These are phyloP conservation scores for Liposcelis brunnea DNA, from an alignment of 2,888 invertebrate genomes.

Conservation along the genomic window DNA sequence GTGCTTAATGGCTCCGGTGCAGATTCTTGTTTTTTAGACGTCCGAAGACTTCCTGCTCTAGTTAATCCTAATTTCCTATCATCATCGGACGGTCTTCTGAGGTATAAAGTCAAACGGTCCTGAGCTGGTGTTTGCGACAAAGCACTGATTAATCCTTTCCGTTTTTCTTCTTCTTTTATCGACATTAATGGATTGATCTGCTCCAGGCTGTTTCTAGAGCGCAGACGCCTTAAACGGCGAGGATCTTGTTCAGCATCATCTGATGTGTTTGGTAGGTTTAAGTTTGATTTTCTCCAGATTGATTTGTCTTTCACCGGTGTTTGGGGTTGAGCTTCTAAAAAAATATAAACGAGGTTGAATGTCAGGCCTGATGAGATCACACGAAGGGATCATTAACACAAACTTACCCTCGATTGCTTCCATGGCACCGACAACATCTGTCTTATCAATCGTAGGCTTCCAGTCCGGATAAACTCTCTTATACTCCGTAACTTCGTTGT, in stretches of 20 bases:
- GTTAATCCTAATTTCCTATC: not conserved
- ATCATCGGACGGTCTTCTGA: conserved; percentile 30
- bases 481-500: conserved; percentile 25
- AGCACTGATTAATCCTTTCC: conserved; percentile 38
- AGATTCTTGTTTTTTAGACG: not conserved
- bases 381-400: too few species aligned
- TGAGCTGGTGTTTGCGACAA: conserved; percentile 31
- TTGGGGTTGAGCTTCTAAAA: conserved; percentile 48
- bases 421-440: conserved; percentile 67
- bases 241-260: conserved; percentile 50
- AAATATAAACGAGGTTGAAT: too few species aligned
- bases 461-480: conserved; percentile 56
- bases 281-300: conserved; percentile 53
- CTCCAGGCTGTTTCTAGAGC: conserved; percentile 27
- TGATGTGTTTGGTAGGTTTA: conserved; percentile 41
- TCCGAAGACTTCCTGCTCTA: not conserved
- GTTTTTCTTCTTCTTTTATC: conserved; percentile 44
- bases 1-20: conserved; percentile 4
- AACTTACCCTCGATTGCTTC: conserved; percentile 65
- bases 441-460: conserved; percentile 66
- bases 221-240: conserved; percentile 32
- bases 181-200: conserved; percentile 28
- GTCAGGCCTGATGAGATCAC: too few species aligned
- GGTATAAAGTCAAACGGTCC: conserved; percentile 41
- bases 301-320: conserved; percentile 51